A percentile compares a stretch with the other conserved stretches of the same genome.
Conservation (phyloP, 2,113 vertebrate species). For the Varanus komodoensis region DNA sequence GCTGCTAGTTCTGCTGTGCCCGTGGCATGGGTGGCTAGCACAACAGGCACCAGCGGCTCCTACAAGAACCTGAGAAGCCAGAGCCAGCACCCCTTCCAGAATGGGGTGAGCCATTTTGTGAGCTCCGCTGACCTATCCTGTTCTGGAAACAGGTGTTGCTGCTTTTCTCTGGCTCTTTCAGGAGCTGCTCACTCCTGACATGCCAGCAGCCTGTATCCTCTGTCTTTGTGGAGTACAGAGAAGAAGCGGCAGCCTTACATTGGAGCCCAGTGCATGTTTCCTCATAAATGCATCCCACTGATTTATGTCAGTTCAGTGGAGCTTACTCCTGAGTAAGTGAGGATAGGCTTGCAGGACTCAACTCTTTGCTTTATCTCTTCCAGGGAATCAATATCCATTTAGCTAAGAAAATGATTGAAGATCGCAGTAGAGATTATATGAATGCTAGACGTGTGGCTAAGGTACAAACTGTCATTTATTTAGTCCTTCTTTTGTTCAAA, state of each 20-base stretch:
- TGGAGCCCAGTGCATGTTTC: neutral
- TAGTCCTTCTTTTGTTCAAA: neutral
- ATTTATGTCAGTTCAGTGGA: neutral
- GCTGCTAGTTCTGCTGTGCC: too few species aligned
- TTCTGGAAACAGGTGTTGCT: too few species aligned
- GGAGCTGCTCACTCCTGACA: too few species aligned
- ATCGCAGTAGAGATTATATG: slow-evolving; percentile 99
- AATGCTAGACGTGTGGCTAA: slow-evolving; percentile 98
- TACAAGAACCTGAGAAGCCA: too few species aligned
- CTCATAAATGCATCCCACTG: neutral
- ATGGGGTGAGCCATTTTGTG: too few species aligned
- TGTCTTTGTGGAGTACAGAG: neutral
- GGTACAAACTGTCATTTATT: slow-evolving; percentile 74
- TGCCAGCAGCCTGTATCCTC: too few species aligned
- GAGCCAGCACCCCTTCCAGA: too few species aligned
- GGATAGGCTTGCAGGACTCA: neutral
- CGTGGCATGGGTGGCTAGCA: too few species aligned
- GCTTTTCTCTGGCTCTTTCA: too few species aligned
- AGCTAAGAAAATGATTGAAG: slow-evolving; percentile 99
- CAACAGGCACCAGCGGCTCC: too few species aligned
- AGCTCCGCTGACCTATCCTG: too few species aligned
- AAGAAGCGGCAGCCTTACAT: neutral
- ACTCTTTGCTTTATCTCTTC: slow-evolving; percentile 47
- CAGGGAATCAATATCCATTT: slow-evolving; percentile 98
- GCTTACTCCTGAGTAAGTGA: neutral